Evolutionary conservation across 2,888 invertebrate species (phyloP), one percentile per base, ranked within the genome.

Genomic region (Pyrocoelia pectoralis): DNA sequence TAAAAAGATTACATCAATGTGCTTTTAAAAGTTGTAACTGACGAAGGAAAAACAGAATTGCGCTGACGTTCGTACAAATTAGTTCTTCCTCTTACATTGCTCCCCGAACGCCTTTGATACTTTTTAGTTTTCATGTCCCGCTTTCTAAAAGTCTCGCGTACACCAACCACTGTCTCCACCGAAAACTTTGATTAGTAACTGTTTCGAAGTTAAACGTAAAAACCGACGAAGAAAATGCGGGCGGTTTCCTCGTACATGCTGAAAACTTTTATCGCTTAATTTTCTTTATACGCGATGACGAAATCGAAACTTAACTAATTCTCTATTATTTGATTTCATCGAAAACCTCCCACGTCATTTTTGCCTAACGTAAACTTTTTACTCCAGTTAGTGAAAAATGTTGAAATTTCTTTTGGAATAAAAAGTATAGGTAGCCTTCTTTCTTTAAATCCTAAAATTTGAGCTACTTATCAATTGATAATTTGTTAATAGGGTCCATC

Each of bases 1-100:
- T 70, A 67, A 66, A 67, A 68, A 71, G 71, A 71, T 71, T 70
- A 71, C 71, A 71, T 71, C 71, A 62, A 71, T 71, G 71, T 68
- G 71, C 71, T 71, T 71, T 71, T 71, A 71, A 71, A 71, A 71
- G 68, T 70, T 70, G 68, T 68, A 65, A 61, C 64, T 67, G 68
- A 62, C 66, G 66, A 65, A 64, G 70, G 70, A 68, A 68, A 70
- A 70, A 70, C 70, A 70, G 68, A 70, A 70, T 70, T 68, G 61
- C 68, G 70, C 68, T 68, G 70, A 70, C 70, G 68, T 67, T 57
- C 68, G 62, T 66, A 70, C 70, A 70, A 70, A 70, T 70, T 70
- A 70, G 67, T 65, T 68, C 64, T 58, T 61, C 64, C 64, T 50
- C 60, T 65, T 64, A 60, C 60, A 60, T 60, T 60, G 60, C 65